Base-by-base conservation (phyloP, 2,888 invertebrate genomes). In the Philopedon plagiatum region DNA sequence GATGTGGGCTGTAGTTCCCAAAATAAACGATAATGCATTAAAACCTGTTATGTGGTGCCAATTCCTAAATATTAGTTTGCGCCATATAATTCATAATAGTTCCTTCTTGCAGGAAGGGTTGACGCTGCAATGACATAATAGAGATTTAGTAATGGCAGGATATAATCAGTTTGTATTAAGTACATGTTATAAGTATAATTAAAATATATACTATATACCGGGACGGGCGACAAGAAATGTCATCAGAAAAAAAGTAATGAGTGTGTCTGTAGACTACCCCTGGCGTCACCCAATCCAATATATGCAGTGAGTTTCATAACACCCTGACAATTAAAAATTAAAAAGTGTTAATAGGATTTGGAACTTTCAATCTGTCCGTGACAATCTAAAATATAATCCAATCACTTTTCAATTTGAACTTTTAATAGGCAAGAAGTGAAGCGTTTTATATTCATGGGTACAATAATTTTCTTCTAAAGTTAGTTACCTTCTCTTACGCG, bases 321-420 rank as follows among this genome's bases (percentile, higher is more conserved):
- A n/a, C n/a, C n/a, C n/a, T n/a, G n/a, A n/a, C n/a, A n/a, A 19
- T 19, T 19, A 9, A 44, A 8, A 15, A 44, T 19, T 44, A 18
- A 44, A 44, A 44, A 44, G 44, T 49, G 49, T 49, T 49, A 49
- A 49, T 26, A 23, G 13, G 26, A 13, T 44, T 58, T 46, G 23
- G 18, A 58, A 67, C 44, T 67, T 67, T 67, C 69, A 69, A 69
- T 69, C 69, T 69, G 61, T 29, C 19, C 32, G 62, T 62, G 62
- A 69, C 63, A 69, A 69, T 69, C 62, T 23, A 23, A 41, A 21
- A 44, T 29, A 32, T 70, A 63, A 70, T 46, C 21, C 34, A 63
- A 70, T 63, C 57, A 63, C 63, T 63, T 70, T 70, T 49, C 70
- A 70, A 70, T 70, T 70, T 69, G 57, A 70, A 63, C 56, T 70